Conservation (phyloP, 2,888 invertebrate genomes). For the Thumatha senex region DNA sequence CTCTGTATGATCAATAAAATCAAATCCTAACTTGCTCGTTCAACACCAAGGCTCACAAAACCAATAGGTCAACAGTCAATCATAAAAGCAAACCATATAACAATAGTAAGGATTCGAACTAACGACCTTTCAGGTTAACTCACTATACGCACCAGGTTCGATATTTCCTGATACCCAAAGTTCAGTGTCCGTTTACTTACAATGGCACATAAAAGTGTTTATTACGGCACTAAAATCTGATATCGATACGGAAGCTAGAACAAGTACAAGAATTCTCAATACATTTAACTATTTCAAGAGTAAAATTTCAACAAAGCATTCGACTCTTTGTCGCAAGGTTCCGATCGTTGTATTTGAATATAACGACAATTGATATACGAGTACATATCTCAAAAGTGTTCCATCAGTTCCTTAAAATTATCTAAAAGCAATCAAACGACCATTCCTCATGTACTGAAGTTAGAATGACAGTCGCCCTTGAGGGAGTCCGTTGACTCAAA, state of each 20-base stretch:
- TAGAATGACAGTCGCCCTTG: too few relatives aligned
- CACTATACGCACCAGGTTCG: neutral
- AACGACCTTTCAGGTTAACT: neutral
- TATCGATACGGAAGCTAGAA: conserved; percentile 31
- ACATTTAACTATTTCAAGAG: conserved; percentile 1
- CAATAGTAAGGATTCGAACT: neutral
- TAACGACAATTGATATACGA: too few relatives aligned
- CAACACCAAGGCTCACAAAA: neutral
- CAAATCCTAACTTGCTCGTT: neutral
- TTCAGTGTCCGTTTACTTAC: conserved; percentile 36
- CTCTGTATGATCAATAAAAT: neutral
- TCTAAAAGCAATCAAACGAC: too few relatives aligned
- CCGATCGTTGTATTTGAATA: too few relatives aligned
- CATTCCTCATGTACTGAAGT: too few relatives aligned
- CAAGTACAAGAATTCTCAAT: conserved; percentile 1
- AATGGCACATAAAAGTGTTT: conserved; percentile 40
- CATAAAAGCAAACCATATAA: neutral
- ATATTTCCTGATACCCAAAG: conserved; percentile 25
- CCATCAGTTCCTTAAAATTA: too few relatives aligned
- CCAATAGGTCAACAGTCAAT: neutral
- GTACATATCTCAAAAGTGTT: too few relatives aligned
- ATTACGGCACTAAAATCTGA: conserved; percentile 34
- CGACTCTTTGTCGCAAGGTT: too few relatives aligned
- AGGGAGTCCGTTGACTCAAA: too few relatives aligned
- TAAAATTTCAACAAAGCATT: neutral